These are phyloP conservation scores for Mus spretus DNA, from an alignment of 2,797 vertebrate species.

Conservation along the genomic window DNA sequence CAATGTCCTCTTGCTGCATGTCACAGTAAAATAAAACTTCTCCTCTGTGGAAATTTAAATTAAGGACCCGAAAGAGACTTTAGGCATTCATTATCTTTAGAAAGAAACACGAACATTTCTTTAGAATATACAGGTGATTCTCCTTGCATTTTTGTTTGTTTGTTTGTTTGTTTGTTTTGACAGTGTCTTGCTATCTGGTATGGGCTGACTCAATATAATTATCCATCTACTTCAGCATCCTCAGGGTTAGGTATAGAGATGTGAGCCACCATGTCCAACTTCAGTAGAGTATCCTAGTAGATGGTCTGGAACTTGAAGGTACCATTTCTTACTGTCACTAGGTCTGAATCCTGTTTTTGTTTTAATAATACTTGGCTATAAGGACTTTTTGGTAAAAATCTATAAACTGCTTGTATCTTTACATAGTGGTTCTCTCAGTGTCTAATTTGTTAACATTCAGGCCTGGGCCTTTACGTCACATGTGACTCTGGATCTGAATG, in stretches of 20 bases:
- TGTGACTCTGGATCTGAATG: not conserved
- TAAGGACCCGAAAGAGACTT: not conserved
- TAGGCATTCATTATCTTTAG: slow-evolving; percentile 29
- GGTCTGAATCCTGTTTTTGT: slow-evolving; percentile 23
- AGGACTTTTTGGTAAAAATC: slow-evolving; percentile 23
- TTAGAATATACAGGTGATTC: not conserved
- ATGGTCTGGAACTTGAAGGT: not conserved
- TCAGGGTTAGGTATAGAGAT: not conserved
- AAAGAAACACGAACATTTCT: not conserved
- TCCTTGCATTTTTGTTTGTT: not conserved
- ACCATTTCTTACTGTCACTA: slow-evolving; percentile 35
- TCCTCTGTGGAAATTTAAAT: slow-evolving; percentile 24
- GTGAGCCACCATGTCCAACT: not conserved
- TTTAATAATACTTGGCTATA: slow-evolving; percentile 26
- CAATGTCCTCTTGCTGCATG: not conserved
- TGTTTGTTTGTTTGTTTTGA: not conserved
- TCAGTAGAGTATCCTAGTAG: not conserved
- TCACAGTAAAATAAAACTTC: slow-evolving; percentile 35
- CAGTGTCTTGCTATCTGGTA: not conserved
- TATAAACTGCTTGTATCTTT: slow-evolving; percentile 40
- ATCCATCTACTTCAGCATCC: not conserved
- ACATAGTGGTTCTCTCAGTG: slow-evolving; percentile 10
- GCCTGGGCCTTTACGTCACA: not conserved
- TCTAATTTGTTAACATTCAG: slow-evolving; percentile 50
- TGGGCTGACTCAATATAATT: not conserved